Evolutionary conservation across 2,888 invertebrate species (phyloP), one percentile per base, ranked within the genome.

Genomic region (Linnaemya vulpina): DNA sequence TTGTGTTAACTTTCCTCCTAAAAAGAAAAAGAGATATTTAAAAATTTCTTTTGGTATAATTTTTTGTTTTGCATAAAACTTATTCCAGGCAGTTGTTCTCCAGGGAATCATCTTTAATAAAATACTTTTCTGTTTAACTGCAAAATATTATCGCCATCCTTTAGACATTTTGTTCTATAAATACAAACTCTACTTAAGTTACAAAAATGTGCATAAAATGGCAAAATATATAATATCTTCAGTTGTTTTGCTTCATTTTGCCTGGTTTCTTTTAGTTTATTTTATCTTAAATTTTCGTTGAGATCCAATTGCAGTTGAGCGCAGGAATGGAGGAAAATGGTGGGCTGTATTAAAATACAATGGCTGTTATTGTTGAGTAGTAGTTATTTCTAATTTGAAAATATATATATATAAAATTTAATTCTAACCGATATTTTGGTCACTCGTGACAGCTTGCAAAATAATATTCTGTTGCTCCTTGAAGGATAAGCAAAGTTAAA

Each of bases 81-180:
- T 75, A 46, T 51, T 20, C 35, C 58, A 30, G 67, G 46, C 30
- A 49, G n/a, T 38, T 38, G n/a, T 38, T 60, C 83, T 58, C 74
- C 13, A n/a, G 74, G 58, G 83, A 73, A 83, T 58, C 55, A 83
- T 78, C 17, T 78, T 78, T 83, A 75, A 70, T 83, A 74, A 78
- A 75, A 30, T 63, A 20, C 40, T 30, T 22, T 43, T 62, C 62
- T 53, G 43, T 35, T 13, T 38, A 43, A 43, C 25, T 43, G 25
- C 9, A 43, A 70, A 46, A 77, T 49, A 68, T 53, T 43, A 25
- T 46, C 8, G 63, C 35, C 43, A 71, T 38, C 17, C 30, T 68
- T n/a, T 9, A 51, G n/a, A 40, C 22, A 51, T 62, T 60, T 25
- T 40, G 25, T 25, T 25, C 22, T 3, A 40, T n/a, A 35, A 25